Base-by-base conservation (phyloP, 2,113 vertebrate species). In the Elgaria multicarinata region DNA sequence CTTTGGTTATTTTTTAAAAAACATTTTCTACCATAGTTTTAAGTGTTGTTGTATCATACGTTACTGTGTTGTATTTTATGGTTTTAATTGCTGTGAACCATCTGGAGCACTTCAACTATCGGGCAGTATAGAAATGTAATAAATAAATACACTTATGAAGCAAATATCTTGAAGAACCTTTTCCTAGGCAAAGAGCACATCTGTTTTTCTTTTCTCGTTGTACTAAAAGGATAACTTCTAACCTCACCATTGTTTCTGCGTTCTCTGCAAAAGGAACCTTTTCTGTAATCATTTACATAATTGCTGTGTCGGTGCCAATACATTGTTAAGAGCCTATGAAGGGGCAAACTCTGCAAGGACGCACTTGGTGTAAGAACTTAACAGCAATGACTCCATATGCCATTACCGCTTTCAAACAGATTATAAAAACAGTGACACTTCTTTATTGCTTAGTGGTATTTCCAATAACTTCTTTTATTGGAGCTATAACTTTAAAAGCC, bases 241-340 rank as follows among this genome's bases (percentile, higher is more conserved):
- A 86, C 2, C 0, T 20, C 16, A 16, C 44, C 16, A 24, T 39
- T 87, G 55, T 55, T 0, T 82, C 26, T 91, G 31, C 24, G 81
- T 46, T 77, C 2, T 6, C 20, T 31, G 31, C 3, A 81, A 84
- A 5, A 39, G 28, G 77, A 90, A 92, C 64, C 16, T 36, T 71
- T n/a, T 84, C 44, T 44, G 36, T 46, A 22, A 0, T 0, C 74
- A 33, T 90, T 83, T 87, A 2, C 1, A 55, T 4, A 69, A 13
- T 83, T 36, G 71, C 33, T 74, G 39, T 86, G 53, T 44, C 75
- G 86, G 24, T 89, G 86, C 89, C 33, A 90, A 55, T 46, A n/a
- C 1, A 74, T 20, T 78, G 31, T 18, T 3, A 6, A 78, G 5
- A 89, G 24, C 3, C 83, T 85, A 64, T 22, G 64, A 50, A 26